Percentiles rank a stretch among this genome's conserved stretches.
These are phyloP conservation scores for Cephus nigrinus DNA, from an alignment of 2,888 invertebrate genomes.

Conservation along the genomic window DNA sequence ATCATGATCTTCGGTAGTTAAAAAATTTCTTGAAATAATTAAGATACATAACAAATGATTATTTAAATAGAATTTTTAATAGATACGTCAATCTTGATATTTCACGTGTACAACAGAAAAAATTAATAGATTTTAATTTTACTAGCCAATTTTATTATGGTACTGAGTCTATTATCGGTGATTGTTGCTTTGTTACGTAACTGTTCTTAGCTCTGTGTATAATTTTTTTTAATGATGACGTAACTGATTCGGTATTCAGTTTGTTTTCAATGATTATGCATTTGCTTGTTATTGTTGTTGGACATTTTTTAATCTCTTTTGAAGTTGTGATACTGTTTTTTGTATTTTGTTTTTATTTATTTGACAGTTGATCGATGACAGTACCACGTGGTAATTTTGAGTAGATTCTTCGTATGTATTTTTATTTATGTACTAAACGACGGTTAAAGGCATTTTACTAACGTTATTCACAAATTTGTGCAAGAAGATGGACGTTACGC, in stretches of 20 bases:
- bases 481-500: slow-evolving; percentile 38
- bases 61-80: neutral
- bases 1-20: too few species aligned
- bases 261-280: neutral
- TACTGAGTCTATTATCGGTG: neutral
- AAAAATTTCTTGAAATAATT: too few species aligned
- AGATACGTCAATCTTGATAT: neutral
- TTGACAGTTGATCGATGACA: neutral
- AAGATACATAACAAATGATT: neutral
- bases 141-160: neutral
- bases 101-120: neutral
- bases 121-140: slow-evolving; percentile 1
- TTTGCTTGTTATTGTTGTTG: too few species aligned
- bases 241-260: neutral
- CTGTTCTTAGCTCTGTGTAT: neutral
- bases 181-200: neutral
- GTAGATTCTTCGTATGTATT: neutral
- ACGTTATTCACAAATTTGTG: neutral
- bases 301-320: neutral
- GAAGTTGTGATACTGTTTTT: neutral
- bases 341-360: neutral
- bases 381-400: neutral
- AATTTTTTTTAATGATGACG: neutral
- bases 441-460: neutral
- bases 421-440: neutral